Evolutionary conservation across 1,140 invertebrate species (phyloP), one percentile per base, ranked within the genome.

Genomic region (Drosophila pseudoananassae): DNA sequence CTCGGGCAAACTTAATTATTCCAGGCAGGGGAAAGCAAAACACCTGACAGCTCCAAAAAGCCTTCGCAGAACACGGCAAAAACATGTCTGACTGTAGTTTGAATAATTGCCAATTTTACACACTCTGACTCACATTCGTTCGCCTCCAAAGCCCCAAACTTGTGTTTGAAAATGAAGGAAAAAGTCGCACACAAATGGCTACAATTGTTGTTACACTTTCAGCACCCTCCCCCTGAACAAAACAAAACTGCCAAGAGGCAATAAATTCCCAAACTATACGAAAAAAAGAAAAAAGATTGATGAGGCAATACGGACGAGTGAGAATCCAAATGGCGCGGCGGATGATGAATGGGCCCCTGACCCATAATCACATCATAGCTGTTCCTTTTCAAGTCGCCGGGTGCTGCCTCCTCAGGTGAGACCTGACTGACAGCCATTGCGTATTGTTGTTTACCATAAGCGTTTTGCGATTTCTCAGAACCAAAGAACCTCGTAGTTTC

Each of bases 41-140:
- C 65, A 64, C 61, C 58, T 74, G 58, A 29, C 51, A 57, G 40
- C 38, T 70, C 45, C 51, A 76, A 69, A 50, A 43, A 40, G 20
- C 14, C n/a, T 36, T 40, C 31, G 20, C 25, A n/a, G 14, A 17
- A 23, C 27, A 33, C 27, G 29, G 56, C 57, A 73, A 60, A 76
- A 80, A 80, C 77, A 56, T 71, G 77, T 76, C 71, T 43, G 65
- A 51, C 64, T 78, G 58, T 78, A 69, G 52, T 66, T 82, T 87
- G 82, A 85, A 87, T 87, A 85, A 85, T 81, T 77, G 77, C 49
- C 81, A 85, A 87, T 87, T 81, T 85, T 77, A 58, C 66, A 72
- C 71, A 66, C 60, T 49, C 38, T 40, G 59, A 75, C 2, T 12
- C 38, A 23, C 15, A 46, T 10, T 10, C 9, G 9, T 46, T 23